Conservation (phyloP, 2,113 vertebrate species). For the Hystrix cristata region DNA sequence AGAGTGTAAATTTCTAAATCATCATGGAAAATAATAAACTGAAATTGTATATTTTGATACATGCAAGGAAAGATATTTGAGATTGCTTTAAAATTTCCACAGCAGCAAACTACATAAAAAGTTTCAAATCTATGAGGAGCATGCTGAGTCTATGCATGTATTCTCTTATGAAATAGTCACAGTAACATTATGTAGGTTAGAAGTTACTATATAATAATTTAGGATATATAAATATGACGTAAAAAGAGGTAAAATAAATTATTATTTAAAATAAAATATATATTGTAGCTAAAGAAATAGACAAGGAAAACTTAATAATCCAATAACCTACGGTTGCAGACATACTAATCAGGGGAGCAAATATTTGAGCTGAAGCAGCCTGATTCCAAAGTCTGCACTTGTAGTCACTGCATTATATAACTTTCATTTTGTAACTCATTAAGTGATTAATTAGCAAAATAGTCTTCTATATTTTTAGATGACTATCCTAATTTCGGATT, state of each 20-base stretch:
- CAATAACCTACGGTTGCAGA: background rate
- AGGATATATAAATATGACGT: background rate
- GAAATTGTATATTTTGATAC: background rate
- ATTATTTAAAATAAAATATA: background rate
- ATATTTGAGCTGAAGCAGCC: background rate
- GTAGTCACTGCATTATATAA: background rate
- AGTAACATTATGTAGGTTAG: background rate
- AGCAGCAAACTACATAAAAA: background rate
- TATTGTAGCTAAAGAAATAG: background rate
- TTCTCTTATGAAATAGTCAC: background rate
- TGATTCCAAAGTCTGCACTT: background rate
- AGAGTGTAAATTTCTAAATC: slow-evolving; percentile 41
- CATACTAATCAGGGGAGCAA: background rate
- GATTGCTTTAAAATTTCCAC: background rate
- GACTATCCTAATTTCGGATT: background rate
- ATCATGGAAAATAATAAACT: background rate
- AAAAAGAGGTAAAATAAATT: background rate
- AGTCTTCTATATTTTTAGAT: background rate
- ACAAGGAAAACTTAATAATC: background rate
- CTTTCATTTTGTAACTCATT: background rate
- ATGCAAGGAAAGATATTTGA: background rate
- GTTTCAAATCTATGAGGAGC: fast-evolving
- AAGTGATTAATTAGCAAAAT: background rate
- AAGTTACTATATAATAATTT: background rate
- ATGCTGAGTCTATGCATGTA: background rate